A percentile compares a stretch with the other conserved stretches of the same genome.
These are phyloP conservation scores for Volucella inanis DNA, from an alignment of 2,888 invertebrate species.

Conservation along the genomic window DNA sequence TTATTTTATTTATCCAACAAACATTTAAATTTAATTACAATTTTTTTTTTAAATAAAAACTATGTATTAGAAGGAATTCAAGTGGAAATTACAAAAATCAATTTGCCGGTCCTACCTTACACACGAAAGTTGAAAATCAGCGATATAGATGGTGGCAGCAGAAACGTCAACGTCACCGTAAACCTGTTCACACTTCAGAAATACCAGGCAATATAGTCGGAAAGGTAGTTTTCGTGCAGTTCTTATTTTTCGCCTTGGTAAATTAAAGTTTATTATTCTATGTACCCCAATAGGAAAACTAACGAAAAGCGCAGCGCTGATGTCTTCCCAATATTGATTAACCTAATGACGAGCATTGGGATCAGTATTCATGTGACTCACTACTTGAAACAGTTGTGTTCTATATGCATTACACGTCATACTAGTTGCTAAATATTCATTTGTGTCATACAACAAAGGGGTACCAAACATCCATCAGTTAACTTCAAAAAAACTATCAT, in stretches of 20 bases:
- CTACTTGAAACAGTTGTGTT: too few species aligned
- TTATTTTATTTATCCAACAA: not conserved
- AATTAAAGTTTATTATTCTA: not conserved
- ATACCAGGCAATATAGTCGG: not conserved
- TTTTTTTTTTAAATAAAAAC: not conserved
- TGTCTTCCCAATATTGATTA: too few species aligned
- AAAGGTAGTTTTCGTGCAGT: conserved; percentile 40
- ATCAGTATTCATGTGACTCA: too few species aligned
- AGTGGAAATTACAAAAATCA: conserved; percentile 1
- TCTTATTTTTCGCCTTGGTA: not conserved
- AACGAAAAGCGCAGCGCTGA: too few species aligned
- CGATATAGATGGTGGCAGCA: conserved; percentile 2
- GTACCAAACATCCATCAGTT: too few species aligned
- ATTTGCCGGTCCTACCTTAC: conserved; percentile 48
- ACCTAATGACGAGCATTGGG: too few species aligned
- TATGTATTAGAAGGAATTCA: not conserved
- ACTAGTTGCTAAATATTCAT: too few species aligned
- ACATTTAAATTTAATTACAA: not conserved
- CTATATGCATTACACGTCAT: too few species aligned
- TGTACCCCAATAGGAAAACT: too few species aligned
- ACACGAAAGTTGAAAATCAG: conserved; percentile 20
- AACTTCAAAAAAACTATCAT: too few species aligned
- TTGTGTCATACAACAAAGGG: too few species aligned
- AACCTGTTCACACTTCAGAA: conserved; percentile 11
- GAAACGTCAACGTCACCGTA: conserved; percentile 64